These are phyloP conservation scores for Conistra vaccinii DNA, from an alignment of 2,888 invertebrate genomes.

Conservation along the genomic window DNA sequence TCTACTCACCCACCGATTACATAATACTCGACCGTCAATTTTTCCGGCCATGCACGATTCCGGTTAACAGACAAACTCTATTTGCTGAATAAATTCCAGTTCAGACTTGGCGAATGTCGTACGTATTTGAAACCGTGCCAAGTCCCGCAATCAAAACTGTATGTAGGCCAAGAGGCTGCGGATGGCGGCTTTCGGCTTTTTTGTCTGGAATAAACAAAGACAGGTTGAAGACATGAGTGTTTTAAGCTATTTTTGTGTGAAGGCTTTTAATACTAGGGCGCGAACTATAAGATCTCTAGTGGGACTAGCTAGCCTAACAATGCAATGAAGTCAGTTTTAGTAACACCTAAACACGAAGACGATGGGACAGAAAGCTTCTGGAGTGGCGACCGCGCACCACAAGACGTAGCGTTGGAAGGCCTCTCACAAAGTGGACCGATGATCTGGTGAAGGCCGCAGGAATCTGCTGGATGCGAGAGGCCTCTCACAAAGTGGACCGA, in stretches of 20 bases:
- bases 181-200: slow-evolving; percentile 71
- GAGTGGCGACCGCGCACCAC: too few relatives aligned
- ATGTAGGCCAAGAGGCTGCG: slow-evolving; percentile 89
- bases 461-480: too few relatives aligned
- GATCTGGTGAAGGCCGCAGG: too few relatives aligned
- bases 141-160: slow-evolving; percentile 83
- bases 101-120: slow-evolving; percentile 72
- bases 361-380: too few relatives aligned
- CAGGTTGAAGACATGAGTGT: slow-evolving; percentile 63
- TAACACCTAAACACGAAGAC: not conserved
- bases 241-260: slow-evolving; percentile 62
- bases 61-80: slow-evolving; percentile 66
- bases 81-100: slow-evolving; percentile 72
- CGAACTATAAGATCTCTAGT: slow-evolving; percentile 1
- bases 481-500: too few relatives aligned
- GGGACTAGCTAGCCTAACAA: slow-evolving; percentile 14
- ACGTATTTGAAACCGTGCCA: slow-evolving; percentile 84
- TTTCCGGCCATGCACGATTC: slow-evolving; percentile 44
- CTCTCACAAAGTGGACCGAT: too few relatives aligned
- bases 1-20: slow-evolving; percentile 29
- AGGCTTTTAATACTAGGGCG: slow-evolving; percentile 13
- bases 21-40: slow-evolving; percentile 48
- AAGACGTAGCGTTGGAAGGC: too few relatives aligned
- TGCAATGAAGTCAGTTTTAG: not conserved
- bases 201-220: slow-evolving; percentile 67